Percentiles rank a stretch among this genome's conserved stretches.
phyloP scores from a whole-genome alignment of 2,113 vertebrate species.

The Aplodontia rufa region DNA sequence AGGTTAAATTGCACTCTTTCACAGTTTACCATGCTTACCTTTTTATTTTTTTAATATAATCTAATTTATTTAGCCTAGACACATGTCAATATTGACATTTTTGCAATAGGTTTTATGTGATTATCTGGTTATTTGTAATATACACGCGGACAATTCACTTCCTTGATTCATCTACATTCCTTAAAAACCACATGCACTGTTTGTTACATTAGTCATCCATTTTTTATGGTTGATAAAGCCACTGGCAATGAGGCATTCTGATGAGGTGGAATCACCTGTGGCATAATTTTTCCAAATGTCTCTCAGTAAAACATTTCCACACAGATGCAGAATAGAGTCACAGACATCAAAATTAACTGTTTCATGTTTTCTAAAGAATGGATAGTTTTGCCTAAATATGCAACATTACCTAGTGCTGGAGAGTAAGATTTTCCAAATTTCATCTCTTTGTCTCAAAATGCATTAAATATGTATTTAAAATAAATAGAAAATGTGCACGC shows the following conservation, averaged over 20 bases:
- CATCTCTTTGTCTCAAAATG: background rate
- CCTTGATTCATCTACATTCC: conserved; percentile 28
- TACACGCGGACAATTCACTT: background rate
- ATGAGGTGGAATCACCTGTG: background rate
- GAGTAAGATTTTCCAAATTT: background rate
- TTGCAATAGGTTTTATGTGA: background rate
- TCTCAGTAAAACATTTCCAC: background rate
- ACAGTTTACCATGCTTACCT: background rate
- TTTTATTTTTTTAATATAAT: background rate
- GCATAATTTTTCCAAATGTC: background rate
- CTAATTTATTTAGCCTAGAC: background rate
- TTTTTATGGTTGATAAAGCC: conserved; percentile 38
- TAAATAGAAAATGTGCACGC: background rate
- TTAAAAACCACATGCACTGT: conserved; percentile 32
- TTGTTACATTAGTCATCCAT: conserved; percentile 5
- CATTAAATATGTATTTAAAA: background rate
- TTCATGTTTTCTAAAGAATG: background rate
- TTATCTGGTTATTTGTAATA: background rate
- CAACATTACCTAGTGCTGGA: background rate
- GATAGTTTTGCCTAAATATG: background rate
- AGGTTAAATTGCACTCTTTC: background rate
- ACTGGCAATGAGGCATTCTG: background rate
- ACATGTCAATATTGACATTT: background rate
- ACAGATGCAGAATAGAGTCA: background rate
- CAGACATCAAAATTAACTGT: background rate